These are phyloP conservation scores for Malaclemys terrapin DNA, from an alignment of 2,113 vertebrate genomes.

Conservation along the genomic window DNA sequence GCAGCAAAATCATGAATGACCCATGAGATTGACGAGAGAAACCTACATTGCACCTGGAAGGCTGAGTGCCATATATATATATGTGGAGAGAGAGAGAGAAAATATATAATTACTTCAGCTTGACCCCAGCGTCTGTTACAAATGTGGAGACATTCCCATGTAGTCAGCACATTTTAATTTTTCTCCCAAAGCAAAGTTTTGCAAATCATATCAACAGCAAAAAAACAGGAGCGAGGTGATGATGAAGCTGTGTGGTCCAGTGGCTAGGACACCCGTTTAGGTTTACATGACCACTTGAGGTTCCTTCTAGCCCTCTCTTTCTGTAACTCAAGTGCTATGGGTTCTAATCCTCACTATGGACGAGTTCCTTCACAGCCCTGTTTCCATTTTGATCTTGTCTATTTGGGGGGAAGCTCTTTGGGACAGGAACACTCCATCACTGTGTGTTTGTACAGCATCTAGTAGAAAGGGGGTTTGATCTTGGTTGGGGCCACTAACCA, in stretches of 20 bases:
- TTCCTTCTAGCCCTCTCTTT: not conserved
- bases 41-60: no score
- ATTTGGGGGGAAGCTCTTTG: no score
- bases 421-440: no score
- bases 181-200: not conserved
- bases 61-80: no score
- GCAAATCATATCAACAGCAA: not conserved
- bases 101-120: not conserved
- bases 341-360: no score
- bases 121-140: not conserved
- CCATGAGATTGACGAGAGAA: no score
- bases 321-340: not conserved
- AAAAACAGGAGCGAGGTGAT: not conserved
- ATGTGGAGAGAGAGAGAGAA: no score
- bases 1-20: no score
- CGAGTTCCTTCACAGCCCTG: not conserved
- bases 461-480: not conserved
- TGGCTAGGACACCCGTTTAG: not conserved
- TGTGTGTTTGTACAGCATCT: not conserved
- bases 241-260: no score
- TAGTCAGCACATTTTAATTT: not conserved
- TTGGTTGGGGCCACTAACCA: not conserved
- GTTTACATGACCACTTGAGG: not conserved
- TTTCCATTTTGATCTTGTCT: not conserved
- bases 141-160: not conserved